These are phyloP conservation scores for Miltochrista miniata DNA, from an alignment of 2,888 invertebrate species.

Conservation along the genomic window DNA sequence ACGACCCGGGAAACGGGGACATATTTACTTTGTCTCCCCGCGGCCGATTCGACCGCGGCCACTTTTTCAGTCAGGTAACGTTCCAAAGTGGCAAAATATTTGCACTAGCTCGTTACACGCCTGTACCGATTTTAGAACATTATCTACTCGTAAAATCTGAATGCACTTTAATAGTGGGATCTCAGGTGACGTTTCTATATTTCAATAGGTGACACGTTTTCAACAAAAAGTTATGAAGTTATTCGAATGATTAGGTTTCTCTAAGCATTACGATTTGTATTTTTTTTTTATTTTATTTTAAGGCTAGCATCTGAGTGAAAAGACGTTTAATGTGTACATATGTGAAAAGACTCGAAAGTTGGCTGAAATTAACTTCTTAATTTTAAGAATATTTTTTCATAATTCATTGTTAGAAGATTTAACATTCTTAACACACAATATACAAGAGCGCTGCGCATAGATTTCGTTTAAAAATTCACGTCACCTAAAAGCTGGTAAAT, in stretches of 20 bases:
- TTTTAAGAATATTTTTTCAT: conserved; percentile 8
- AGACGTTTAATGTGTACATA: too few relatives aligned
- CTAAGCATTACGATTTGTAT: too few relatives aligned
- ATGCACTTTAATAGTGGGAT: conserved; percentile 24
- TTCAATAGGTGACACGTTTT: too few relatives aligned
- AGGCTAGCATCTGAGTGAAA: too few relatives aligned
- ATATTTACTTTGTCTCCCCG: conserved; percentile 82
- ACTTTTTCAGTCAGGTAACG: conserved; percentile 81
- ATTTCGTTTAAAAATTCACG: not conserved
- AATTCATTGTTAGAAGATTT: too few relatives aligned
- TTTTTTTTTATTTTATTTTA: too few relatives aligned
- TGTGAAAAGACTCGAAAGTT: too few relatives aligned
- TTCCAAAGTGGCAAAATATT: conserved; percentile 81
- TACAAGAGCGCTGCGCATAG: not conserved
- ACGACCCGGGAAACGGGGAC: conserved; percentile 77
- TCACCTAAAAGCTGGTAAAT: conserved; percentile 8
- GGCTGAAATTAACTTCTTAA: too few relatives aligned
- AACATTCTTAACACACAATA: too few relatives aligned
- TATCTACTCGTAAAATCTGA: conserved; percentile 64
- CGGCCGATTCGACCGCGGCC: conserved; percentile 66
- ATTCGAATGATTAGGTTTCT: too few relatives aligned
- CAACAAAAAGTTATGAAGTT: too few relatives aligned
- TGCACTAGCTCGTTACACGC: conserved; percentile 74
- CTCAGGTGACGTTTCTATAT: too few relatives aligned
- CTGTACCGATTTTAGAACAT: conserved; percentile 76